Conservation (phyloP, 2,113 vertebrate species). For the Rhea pennata region DNA sequence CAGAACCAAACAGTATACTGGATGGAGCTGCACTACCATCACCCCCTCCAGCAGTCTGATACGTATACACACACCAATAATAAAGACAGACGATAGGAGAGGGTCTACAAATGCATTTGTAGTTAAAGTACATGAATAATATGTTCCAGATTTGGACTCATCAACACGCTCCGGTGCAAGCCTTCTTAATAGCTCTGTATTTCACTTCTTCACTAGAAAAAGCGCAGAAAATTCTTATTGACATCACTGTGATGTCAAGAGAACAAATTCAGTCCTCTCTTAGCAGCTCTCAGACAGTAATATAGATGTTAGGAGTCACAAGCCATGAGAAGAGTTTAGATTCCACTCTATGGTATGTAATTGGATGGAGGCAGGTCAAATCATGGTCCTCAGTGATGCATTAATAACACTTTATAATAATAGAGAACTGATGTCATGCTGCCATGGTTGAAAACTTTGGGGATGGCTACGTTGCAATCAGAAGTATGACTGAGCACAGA, state of each 20-base stretch:
- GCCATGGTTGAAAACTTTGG: not conserved
- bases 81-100: not conserved
- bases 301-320: accelerated
- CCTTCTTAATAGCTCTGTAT: not conserved
- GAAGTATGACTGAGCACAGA: not conserved
- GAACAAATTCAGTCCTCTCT: not conserved
- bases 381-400: not conserved
- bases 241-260: not conserved
- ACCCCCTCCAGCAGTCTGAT: not conserved
- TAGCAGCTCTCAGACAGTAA: accelerated
- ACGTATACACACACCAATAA: not conserved
- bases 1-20: not conserved
- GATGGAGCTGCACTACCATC: not conserved
- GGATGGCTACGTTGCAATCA: accelerated
- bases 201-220: not conserved
- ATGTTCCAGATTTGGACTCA: not conserved
- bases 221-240: not conserved
- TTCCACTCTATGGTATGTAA: not conserved
- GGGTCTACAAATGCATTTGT: not conserved
- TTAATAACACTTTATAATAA: not conserved
- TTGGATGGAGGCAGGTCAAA: not conserved
- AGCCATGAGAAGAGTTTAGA: not conserved
- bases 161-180: not conserved
- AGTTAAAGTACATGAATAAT: not conserved
- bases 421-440: not conserved